A percentile compares a stretch with the other conserved stretches of the same genome.
phyloP scores from a whole-genome alignment of 2,113 vertebrate genomes.

The Callopanchax toddi region DNA sequence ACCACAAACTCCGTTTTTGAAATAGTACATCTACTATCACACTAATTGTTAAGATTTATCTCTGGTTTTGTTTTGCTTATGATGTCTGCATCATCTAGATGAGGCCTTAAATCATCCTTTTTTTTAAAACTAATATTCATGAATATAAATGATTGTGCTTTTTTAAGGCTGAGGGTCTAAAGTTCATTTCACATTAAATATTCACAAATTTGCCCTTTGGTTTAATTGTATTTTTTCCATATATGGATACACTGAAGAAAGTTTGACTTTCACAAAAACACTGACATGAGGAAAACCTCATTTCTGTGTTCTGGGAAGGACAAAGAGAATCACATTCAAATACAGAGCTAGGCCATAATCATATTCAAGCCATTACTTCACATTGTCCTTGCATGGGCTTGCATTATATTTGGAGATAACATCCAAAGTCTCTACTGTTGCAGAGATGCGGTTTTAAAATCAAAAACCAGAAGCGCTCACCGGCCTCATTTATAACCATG shows the following conservation, averaged over 20 bases:
- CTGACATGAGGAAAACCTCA: not conserved
- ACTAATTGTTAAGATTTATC: too few species aligned
- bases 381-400: conserved; percentile 3
- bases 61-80: too few species aligned
- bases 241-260: conserved; percentile 7
- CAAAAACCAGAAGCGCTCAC: conserved; percentile 1
- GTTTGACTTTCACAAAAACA: conserved; percentile 16
- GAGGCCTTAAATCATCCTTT: not conserved
- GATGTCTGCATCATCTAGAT: too few species aligned
- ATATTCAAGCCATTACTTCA: conserved; percentile 1
- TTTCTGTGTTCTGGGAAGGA: conserved; percentile 20
- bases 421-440: not conserved
- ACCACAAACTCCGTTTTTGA: too few species aligned
- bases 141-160: conserved; percentile 10
- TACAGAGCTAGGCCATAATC: conserved; percentile 2
- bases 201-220: conserved; percentile 26
- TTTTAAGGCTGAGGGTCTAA: not conserved
- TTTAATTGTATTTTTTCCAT: conserved; percentile 22
- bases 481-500: not conserved
- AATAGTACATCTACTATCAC: too few species aligned
- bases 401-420: not conserved
- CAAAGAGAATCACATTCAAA: conserved; percentile 9
- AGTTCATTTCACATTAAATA: conserved; percentile 29
- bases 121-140: not conserved
- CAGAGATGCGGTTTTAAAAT: not conserved